Evolutionary conservation across 2,797 vertebrate genomes (phyloP).

Genomic region (Hybognathus amarus): DNA sequence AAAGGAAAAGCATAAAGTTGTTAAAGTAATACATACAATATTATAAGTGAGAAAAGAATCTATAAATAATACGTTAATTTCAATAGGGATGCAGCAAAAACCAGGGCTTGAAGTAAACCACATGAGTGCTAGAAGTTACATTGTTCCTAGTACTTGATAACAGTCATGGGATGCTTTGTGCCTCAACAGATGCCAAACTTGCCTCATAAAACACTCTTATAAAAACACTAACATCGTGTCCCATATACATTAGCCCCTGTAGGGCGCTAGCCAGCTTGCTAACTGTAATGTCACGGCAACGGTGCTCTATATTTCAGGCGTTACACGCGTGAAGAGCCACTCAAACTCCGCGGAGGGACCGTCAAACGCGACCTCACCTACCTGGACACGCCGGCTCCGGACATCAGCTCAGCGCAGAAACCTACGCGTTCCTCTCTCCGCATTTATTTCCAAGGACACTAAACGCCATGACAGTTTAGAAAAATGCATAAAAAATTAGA

Average conservation of each 20-base stretch:
- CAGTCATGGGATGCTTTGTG: conserved; percentile 47
- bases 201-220: conserved; percentile 39
- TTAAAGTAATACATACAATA: not conserved
- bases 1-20: not conserved
- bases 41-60: not conserved
- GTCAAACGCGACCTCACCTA: conserved; percentile 76
- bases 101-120: conserved; percentile 12
- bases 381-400: conserved; percentile 73
- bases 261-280: conserved; percentile 73
- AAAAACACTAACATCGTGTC: conserved; percentile 67
- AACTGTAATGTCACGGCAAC: conserved; percentile 78
- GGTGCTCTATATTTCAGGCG: conserved; percentile 72
- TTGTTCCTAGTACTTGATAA: conserved; percentile 37
- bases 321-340: conserved; percentile 74
- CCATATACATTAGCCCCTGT: conserved; percentile 70
- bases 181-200: conserved; percentile 40
- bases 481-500: conserved; percentile 85
- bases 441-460: conserved; percentile 85
- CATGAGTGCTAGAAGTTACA: conserved; percentile 45
- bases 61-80: not conserved
- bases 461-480: conserved; percentile 87
- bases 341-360: conserved; percentile 69
- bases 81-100: not conserved
- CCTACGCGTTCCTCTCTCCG: conserved; percentile 60
- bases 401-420: conserved; percentile 67